phyloP scores from a whole-genome alignment of 2,797 vertebrate genomes.

The Erpetoichthys calabaricus region DNA sequence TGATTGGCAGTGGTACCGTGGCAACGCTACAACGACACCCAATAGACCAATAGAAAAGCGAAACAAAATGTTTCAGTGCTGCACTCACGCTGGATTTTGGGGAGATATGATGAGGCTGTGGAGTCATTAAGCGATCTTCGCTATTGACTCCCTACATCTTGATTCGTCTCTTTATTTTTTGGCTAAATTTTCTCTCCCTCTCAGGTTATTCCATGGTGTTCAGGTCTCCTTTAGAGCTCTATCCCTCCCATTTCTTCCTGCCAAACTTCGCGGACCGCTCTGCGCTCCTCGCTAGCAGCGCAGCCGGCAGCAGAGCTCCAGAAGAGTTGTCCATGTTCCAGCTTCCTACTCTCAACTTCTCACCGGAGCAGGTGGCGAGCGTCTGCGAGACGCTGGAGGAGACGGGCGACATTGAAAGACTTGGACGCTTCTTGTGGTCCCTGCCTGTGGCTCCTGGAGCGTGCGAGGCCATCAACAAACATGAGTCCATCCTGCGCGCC shows the following conservation, averaged over 20 bases:
- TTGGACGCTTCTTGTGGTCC: conserved; percentile 97
- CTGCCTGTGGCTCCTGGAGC: conserved; percentile 95
- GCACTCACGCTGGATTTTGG: conserved; percentile 99
- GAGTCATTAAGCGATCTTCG: conserved; percentile 92
- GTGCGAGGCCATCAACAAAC: conserved; percentile 97
- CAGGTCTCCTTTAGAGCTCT: conserved; percentile 98
- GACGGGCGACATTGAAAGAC: conserved; percentile 96
- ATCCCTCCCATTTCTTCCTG: conserved; percentile 98
- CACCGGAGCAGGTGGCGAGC: conserved; percentile 99
- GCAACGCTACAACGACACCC: conserved; percentile 95
- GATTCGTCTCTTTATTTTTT: conserved; percentile 76
- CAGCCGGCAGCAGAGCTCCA: conserved; percentile 84
- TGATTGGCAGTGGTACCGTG: conserved; percentile 99
- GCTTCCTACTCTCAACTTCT: conserved; percentile 99
- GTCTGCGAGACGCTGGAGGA: conserved; percentile 99
- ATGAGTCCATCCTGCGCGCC: conserved; percentile 95
- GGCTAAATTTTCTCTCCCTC: conserved; percentile 70
- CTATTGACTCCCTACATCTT: conserved; percentile 94
- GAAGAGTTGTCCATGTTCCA: conserved; percentile 99
- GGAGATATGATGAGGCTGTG: conserved; percentile 98
- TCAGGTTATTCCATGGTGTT: conserved; percentile 99
- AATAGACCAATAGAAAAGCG: conserved; percentile 99
- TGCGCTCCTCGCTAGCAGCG: conserved; percentile 84
- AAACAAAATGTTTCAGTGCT: conserved; percentile 99
- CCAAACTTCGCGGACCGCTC: conserved; percentile 97